Evolutionary conservation across 2,113 vertebrate genomes (phyloP), one percentile per base, ranked within the genome.

Genomic region (Gobius niger): DNA sequence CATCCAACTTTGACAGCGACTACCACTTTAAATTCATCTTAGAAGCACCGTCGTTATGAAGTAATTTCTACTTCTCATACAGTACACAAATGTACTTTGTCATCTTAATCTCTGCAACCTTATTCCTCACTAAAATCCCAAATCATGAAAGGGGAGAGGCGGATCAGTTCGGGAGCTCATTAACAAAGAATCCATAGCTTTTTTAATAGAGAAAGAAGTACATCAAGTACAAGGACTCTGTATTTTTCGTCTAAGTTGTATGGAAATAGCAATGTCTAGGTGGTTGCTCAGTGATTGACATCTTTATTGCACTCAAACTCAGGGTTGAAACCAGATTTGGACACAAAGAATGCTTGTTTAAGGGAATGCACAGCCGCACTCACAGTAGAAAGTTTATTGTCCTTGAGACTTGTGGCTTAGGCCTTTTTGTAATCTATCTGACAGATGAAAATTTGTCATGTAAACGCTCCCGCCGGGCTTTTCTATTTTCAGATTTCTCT

Each of bases 391-490:
- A 83, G 47, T 34, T 47, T 9, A 65, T 61, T 73, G 75, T 76
- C 78, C 80, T 80, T 75, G 65, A 65, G 57, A 65, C 34, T 18
- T 19, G 9, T n/a, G 54, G 15, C 18, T 57, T 51, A 51, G 63
- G 76, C 44, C 8, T 11, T 65, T 81, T 68, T 46, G 72, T 75
- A 65, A 81, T 68, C 60, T 53, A 68, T 66, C 49, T 53, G 62
- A 68, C 12, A 11, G 44, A 74, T 74, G 42, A 69, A 65, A 71
- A 74, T 75, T 66, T 47, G 56, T 78, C 78, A 69, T 63, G 56
- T 65, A 74, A 70, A 76, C 68, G 63, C 46, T 66, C 24, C 0
- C 44, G 9, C 41, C 13, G 60, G 52, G 60, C 42, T 16, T 0
- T 65, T 75, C 63, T 77, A 61, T 78, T 77, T 84, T 75, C 52